Evolutionary conservation across 2,113 vertebrate genomes (phyloP), one percentile per base, ranked within the genome.

Genomic region (Mastomys coucha): DNA sequence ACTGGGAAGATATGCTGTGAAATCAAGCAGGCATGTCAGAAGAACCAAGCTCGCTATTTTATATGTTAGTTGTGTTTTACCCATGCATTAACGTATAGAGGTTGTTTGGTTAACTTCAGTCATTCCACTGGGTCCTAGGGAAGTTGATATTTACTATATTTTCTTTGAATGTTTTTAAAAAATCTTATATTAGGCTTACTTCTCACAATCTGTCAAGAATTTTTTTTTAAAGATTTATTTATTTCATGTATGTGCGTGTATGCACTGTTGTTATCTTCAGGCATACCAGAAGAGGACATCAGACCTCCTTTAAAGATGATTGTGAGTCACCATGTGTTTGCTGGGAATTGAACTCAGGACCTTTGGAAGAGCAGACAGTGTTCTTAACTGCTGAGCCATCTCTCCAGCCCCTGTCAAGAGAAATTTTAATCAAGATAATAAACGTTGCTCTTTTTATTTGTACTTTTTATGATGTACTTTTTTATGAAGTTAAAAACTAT

Each of bases 81-180:
- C 3, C 70, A 9, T 72, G 17, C 70, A 72, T 39, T 72, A 72
- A 20, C 20, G 17, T 39, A 39, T 56, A 72, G 80, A 42, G 78
- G 81, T 42, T 94, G 84, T 93, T n/a, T 91, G 33, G 7, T 80
- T 73, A 56, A 36, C 67, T 17, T 49, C 22, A 33, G 53, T 70
- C 49, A 39, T 49, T 89, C n/a, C 49, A 17, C 63, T 51, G 39
- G 39, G 65, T 88, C 42, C 14, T 91, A 56, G 16, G 76, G 42
- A 88, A 93, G 17, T 93, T 93, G 51, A 60, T 92, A 77, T 49
- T 53, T 92, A 56, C 12, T 88, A 31, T 1, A 80, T 2, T 87
- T 93, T 95, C 56, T 96, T 19, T 81, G 26, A 75, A 36, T 8
- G 39, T 63, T 94, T 85, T 53, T 16, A 63, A 49, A 76, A 92